Conservation (phyloP, 2,888 invertebrate genomes). For the Phymatocera aterrima region DNA sequence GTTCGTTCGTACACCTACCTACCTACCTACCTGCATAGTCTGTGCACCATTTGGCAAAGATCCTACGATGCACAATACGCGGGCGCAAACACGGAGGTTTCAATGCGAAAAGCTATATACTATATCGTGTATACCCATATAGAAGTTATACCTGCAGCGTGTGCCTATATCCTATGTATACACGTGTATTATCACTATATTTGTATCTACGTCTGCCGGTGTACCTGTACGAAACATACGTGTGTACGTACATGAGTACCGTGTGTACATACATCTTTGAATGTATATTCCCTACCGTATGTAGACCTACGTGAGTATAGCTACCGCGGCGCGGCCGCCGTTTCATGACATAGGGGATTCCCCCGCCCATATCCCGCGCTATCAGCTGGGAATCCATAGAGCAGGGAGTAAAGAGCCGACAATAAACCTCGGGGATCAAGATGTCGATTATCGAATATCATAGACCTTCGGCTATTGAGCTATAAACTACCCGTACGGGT, state of each 20-base stretch:
- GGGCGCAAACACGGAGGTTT: constrained; percentile 33
- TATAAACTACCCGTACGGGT: background rate
- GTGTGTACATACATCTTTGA: background rate
- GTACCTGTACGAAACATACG: too few relatives aligned
- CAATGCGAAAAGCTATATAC: constrained; percentile 30
- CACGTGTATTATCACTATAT: too few relatives aligned
- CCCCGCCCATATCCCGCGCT: background rate
- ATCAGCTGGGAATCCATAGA: constrained; percentile 30
- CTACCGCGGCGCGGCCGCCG: background rate
- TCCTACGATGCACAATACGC: constrained; percentile 18
- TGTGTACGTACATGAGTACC: background rate
- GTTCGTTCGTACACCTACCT: too few relatives aligned
- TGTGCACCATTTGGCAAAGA: constrained; percentile 26
- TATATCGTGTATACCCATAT: background rate
- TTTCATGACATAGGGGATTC: background rate
- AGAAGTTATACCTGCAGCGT: constrained; percentile 24
- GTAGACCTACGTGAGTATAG: background rate
- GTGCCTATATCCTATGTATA: too few relatives aligned
- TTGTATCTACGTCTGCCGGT: too few relatives aligned
- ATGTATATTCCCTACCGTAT: background rate
- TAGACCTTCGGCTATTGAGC: background rate
- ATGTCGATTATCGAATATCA: constrained; percentile 32
- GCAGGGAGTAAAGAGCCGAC: constrained; percentile 18
- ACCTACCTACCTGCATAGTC: constrained; percentile 10
- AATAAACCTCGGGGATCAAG: constrained; percentile 25